phyloP scores from a whole-genome alignment of 2,888 invertebrate genomes.

The Troides helena region DNA sequence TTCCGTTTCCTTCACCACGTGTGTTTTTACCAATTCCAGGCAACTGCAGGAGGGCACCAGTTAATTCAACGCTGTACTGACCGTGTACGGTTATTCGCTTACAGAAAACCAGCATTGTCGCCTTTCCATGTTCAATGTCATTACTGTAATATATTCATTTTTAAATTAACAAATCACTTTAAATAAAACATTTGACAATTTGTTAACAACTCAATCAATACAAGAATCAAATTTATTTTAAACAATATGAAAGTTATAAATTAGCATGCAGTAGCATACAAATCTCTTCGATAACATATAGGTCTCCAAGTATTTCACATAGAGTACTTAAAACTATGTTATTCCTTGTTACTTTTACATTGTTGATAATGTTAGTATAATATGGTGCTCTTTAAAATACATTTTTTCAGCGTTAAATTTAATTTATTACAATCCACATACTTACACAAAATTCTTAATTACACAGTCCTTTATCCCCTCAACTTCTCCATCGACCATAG shows the following conservation, averaged over 20 bases:
- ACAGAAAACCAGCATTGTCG: conserved; percentile 2
- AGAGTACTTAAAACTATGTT: no score
- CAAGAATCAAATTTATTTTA: no score
- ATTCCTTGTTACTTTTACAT: not conserved
- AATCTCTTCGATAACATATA: no score
- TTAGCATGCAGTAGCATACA: no score
- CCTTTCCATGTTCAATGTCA: not conserved
- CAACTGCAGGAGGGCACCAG: conserved; percentile 6
- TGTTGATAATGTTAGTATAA: not conserved
- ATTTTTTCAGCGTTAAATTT: not conserved
- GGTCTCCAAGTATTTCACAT: no score
- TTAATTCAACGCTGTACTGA: conserved; percentile 5
- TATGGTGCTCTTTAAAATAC: not conserved
- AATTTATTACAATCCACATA: conserved; percentile 19
- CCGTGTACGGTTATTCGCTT: conserved; percentile 7
- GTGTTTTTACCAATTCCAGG: not conserved
- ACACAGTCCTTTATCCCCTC: conserved; percentile 31
- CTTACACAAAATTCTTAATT: conserved; percentile 26
- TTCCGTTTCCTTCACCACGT: conserved; percentile 18
- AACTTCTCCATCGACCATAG: conserved; percentile 27
- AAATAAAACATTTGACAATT: no score
- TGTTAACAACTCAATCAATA: no score
- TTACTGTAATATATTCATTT: not conserved
- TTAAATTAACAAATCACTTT: not conserved
- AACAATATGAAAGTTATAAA: no score